Evolutionary conservation across 2,888 invertebrate genomes (phyloP), one percentile per base, ranked within the genome.

Genomic region (Oegoconia quadripuncta): DNA sequence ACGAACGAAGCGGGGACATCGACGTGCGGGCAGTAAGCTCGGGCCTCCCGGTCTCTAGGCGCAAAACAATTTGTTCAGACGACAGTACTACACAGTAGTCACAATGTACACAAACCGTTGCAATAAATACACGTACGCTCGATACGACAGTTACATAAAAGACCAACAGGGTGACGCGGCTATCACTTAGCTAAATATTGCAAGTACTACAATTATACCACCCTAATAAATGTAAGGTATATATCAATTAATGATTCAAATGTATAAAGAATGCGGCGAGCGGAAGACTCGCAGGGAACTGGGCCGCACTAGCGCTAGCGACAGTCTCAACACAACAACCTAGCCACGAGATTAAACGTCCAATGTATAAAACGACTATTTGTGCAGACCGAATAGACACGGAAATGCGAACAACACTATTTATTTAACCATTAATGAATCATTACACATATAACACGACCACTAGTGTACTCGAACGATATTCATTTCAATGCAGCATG

Each of bases 131-230:
- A 71, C 56, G 63, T 62, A 73, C 64, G 68, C 61, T 53, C 52
- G 54, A 65, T 54, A 55, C 60, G 60, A 65, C 57, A 66, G 60
- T 64, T 57, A 68, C 62, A 64, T 59, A 62, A 55, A n/a, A 61
- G 63, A 67, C 64, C 64, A 56, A 66, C 69, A 57, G 64, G 65
- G 73, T 65, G 72, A 66, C 71, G 74, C 60, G 64, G 70, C 75
- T 69, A 69, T 72, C 70, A 64, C 79, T 74, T 67, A 73, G 71
- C 79, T 79, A 80, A 76, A 74, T 80, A 80, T 79, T 79, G 81
- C 81, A 74, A 78, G 71, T 76, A 78, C 80, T 79, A 80, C 80
- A 64, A n/a, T n/a, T 71, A 77, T 74, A 76, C 77, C 78, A 74
- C 74, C 68, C 80, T 78, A 78, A 70, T 62, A 56, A 27, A 51